Conservation (phyloP, 2,113 vertebrate genomes). For the Pedetes capensis region DNA sequence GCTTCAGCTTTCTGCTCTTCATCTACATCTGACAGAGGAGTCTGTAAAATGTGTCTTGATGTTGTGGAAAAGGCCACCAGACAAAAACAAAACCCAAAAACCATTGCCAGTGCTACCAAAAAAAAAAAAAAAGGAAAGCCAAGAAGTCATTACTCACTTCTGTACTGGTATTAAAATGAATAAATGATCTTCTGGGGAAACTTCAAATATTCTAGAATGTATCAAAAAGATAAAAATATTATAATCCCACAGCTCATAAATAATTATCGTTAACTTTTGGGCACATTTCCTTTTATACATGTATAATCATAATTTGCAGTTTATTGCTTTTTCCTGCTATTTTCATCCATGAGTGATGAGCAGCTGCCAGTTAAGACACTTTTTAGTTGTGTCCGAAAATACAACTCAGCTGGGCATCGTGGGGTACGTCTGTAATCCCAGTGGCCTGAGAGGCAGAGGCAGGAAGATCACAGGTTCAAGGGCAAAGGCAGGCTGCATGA, state of each 20-base stretch:
- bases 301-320: neutral
- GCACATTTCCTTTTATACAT: neutral
- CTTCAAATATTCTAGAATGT: neutral
- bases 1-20: neutral
- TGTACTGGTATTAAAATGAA: neutral
- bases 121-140: too few species aligned
- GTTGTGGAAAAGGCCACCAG: neutral
- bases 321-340: neutral
- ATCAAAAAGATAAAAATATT: neutral
- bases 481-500: too few species aligned
- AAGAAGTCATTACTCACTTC: neutral
- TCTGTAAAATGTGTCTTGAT: too few species aligned
- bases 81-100: neutral
- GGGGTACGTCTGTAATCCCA: too few species aligned
- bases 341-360: neutral
- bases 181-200: neutral
- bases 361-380: neutral
- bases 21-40: neutral
- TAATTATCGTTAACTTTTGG: neutral
- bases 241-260: neutral
- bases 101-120: too few species aligned
- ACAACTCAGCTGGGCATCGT: too few species aligned
- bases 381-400: neutral
- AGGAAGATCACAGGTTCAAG: too few species aligned
- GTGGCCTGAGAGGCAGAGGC: too few species aligned